Evolutionary conservation across 1,140 invertebrate species (phyloP).

Genomic region (Trichonephila inaurata): DNA sequence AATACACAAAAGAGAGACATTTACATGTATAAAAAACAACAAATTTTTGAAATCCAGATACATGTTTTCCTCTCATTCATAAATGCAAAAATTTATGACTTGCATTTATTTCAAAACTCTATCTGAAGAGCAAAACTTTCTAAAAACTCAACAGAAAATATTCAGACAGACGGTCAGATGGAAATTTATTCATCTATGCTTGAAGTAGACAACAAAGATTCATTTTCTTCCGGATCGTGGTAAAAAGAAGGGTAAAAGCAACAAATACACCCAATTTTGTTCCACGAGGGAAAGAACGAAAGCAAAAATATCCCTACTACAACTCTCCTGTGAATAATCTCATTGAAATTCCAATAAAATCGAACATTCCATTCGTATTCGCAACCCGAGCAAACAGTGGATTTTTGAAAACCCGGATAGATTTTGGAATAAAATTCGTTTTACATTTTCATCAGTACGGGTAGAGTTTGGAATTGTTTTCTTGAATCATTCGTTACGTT

Average conservation of each 20-base stretch:
- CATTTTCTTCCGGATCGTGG: slow-evolving; percentile 14
- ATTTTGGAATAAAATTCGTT: slow-evolving; percentile 26
- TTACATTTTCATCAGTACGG: slow-evolving; percentile 3
- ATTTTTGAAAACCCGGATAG: slow-evolving; percentile 32
- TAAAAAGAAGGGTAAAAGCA: not conserved
- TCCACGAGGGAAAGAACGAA: slow-evolving; percentile 6
- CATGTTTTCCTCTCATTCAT: not conserved
- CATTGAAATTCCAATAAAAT: slow-evolving; percentile 53
- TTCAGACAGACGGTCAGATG: not conserved
- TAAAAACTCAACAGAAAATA: not conserved
- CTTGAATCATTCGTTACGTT: not conserved
- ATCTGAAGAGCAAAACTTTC: too few relatives aligned
- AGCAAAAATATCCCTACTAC: not conserved
- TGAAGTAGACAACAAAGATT: slow-evolving; percentile 40
- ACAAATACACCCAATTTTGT: slow-evolving; percentile 45
- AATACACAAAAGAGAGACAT: too few relatives aligned
- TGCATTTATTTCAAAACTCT: not conserved
- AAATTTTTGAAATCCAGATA: too few relatives aligned
- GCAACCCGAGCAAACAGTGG: not conserved
- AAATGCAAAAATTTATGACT: not conserved
- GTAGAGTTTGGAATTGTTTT: not conserved
- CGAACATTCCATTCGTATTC: not conserved
- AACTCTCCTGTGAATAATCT: slow-evolving; percentile 14
- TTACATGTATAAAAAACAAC: too few relatives aligned
- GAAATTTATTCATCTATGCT: slow-evolving; percentile 3